phyloP scores from a whole-genome alignment of 2,113 vertebrate genomes.

The Microtus oregoni region DNA sequence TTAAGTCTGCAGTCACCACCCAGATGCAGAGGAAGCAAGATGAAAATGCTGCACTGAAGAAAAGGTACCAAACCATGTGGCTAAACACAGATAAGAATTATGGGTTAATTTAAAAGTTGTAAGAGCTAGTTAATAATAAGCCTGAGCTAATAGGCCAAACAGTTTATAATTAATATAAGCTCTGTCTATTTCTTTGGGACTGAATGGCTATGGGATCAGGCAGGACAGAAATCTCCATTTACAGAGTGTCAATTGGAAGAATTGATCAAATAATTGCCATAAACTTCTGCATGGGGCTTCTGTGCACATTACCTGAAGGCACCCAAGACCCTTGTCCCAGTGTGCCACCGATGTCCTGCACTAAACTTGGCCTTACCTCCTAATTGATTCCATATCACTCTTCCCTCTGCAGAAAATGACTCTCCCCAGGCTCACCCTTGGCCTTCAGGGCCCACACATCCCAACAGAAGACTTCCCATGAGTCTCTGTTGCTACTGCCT shows the following conservation, averaged over 20 bases:
- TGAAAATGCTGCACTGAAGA: too few relatives aligned
- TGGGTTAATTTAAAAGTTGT: too few relatives aligned
- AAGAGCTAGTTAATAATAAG: too few relatives aligned
- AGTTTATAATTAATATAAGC: too few relatives aligned
- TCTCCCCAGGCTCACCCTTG: background rate
- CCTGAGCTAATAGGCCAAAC: too few relatives aligned
- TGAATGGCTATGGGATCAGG: too few relatives aligned
- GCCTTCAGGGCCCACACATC: background rate
- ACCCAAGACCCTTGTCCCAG: rapidly evolving
- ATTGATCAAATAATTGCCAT: background rate
- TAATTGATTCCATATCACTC: rapidly evolving
- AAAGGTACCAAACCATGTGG: too few relatives aligned
- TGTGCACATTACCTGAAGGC: rapidly evolving
- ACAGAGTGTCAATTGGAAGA: background rate
- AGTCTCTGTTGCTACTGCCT: background rate
- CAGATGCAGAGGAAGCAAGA: too few relatives aligned
- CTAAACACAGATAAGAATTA: too few relatives aligned
- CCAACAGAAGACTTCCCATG: background rate
- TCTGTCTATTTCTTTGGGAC: too few relatives aligned
- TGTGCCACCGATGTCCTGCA: background rate
- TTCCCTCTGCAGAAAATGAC: background rate
- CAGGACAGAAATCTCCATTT: too few relatives aligned
- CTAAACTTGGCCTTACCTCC: background rate
- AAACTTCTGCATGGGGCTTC: background rate
- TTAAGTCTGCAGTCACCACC: too few relatives aligned